These are phyloP conservation scores for Ptychobarbus kaznakovi DNA, from an alignment of 2,797 vertebrate genomes.

Conservation along the genomic window DNA sequence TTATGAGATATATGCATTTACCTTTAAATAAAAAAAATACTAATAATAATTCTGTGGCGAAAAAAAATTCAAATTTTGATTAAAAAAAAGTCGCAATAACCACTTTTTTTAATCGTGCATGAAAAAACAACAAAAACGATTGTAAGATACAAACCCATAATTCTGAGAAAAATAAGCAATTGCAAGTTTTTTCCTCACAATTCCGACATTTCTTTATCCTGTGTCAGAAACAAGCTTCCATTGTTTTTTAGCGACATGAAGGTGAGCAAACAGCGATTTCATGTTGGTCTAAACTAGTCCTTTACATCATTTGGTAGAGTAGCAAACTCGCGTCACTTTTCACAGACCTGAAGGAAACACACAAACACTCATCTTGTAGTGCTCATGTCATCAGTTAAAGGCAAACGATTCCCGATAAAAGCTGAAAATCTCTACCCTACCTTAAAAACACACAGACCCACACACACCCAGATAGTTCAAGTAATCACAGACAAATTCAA, in stretches of 20 bases:
- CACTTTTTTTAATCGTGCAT: neutral
- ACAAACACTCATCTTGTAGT: slow-evolving; percentile 56
- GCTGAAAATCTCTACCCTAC: slow-evolving; percentile 51
- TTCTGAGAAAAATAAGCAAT: neutral
- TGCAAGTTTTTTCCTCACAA: no score
- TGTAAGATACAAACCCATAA: neutral
- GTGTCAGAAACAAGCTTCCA: no score
- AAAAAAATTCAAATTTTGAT: no score
- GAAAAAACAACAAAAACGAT: neutral
- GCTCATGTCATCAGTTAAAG: slow-evolving; percentile 59
- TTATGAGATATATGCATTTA: neutral
- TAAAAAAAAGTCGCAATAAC: no score
- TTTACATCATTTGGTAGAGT: slow-evolving; percentile 55
- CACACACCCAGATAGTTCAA: slow-evolving; percentile 68
- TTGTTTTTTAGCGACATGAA: neutral
- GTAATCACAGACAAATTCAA: slow-evolving; percentile 62
- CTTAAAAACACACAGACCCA: slow-evolving; percentile 51
- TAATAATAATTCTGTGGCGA: no score
- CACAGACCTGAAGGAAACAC: slow-evolving; percentile 49
- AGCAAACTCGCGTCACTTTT: slow-evolving; percentile 48
- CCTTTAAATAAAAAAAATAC: neutral
- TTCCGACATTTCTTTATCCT: no score
- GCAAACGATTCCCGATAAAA: slow-evolving; percentile 52
- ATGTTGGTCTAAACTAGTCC: neutral
- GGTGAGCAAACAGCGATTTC: slow-evolving; percentile 1